Percentiles rank a stretch among this genome's conserved stretches.
Conservation (phyloP, 1,140 invertebrate species). For the Tetranychus cinnabarinus region DNA sequence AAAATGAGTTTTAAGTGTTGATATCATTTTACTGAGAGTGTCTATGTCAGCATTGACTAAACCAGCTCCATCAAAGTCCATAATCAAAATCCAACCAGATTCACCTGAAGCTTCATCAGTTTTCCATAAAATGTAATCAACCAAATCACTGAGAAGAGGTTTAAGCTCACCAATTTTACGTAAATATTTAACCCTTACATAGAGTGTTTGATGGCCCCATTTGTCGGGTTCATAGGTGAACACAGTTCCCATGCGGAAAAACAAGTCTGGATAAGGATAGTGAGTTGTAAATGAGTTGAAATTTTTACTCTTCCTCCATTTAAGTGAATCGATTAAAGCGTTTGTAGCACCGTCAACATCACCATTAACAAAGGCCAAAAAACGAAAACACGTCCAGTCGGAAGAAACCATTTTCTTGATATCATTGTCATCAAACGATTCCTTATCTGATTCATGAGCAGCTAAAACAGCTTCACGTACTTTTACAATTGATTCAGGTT, state of each 20-base stretch:
- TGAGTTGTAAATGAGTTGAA: no score
- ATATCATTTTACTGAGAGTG: conserved; percentile 8
- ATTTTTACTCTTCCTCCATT: no score
- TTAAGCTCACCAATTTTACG: conserved; percentile 4
- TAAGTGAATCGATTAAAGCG: no score
- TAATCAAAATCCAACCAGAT: conserved; percentile 3
- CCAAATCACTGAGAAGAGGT: neutral
- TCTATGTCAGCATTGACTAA: conserved; percentile 8
- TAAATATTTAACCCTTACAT: conserved; percentile 6
- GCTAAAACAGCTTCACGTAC: no score
- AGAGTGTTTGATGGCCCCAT: neutral
- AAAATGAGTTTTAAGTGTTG: conserved; percentile 9
- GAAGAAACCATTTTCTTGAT: no score
- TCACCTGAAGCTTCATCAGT: neutral
- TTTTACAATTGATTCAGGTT: no score
- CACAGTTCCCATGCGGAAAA: neutral
- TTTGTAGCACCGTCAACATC: no score
- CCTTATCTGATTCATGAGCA: no score
- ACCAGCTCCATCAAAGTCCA: conserved; percentile 7
- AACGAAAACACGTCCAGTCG: no score
- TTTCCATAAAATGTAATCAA: neutral
- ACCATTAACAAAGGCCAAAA: no score
- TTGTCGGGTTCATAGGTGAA: neutral
- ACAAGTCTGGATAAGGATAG: neutral
- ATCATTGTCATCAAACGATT: no score